Evolutionary conservation across 1,140 invertebrate species (phyloP).

Genomic region (Aphaenogaster rudis): DNA sequence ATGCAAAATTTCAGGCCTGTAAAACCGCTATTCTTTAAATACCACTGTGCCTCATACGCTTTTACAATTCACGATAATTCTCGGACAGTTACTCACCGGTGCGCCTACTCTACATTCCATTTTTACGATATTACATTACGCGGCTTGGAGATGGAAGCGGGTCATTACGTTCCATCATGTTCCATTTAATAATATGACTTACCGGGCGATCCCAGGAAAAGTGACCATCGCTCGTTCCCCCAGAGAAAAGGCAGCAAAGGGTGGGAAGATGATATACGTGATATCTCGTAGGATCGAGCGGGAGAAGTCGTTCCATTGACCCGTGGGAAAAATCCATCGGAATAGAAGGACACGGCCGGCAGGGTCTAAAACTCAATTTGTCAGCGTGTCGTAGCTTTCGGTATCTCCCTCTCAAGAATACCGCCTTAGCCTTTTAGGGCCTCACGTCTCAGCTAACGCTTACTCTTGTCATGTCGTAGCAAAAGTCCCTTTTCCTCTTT

Average conservation of each 20-base stretch:
- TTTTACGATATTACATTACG: conserved; percentile 9
- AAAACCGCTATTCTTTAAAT: neutral
- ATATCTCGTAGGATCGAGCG: conserved; percentile 41
- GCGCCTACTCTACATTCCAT: neutral
- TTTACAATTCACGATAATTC: neutral
- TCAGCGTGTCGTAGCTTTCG: conserved; percentile 55
- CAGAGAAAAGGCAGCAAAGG: neutral
- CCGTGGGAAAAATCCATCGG: conserved; percentile 63
- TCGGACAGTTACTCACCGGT: neutral
- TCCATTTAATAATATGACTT: conserved; percentile 53
- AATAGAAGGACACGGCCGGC: conserved; percentile 7
- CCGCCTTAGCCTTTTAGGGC: conserved; percentile 43
- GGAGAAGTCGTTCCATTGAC: conserved; percentile 51
- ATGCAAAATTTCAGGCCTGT: neutral
- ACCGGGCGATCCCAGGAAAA: conserved; percentile 8
- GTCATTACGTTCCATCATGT: conserved; percentile 31
- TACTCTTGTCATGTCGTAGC: neutral
- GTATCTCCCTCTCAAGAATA: conserved; percentile 37
- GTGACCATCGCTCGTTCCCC: conserved; percentile 17
- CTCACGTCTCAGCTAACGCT: conserved; percentile 27
- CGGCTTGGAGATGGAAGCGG: conserved; percentile 10
- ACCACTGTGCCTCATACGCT: neutral
- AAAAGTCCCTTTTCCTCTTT: neutral
- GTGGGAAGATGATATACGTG: conserved; percentile 8
- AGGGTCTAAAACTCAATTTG: conserved; percentile 68